A percentile compares a stretch with the other conserved stretches of the same genome.
These are phyloP conservation scores for Andrena chrysosceles DNA, from an alignment of 2,888 invertebrate species.

Conservation along the genomic window DNA sequence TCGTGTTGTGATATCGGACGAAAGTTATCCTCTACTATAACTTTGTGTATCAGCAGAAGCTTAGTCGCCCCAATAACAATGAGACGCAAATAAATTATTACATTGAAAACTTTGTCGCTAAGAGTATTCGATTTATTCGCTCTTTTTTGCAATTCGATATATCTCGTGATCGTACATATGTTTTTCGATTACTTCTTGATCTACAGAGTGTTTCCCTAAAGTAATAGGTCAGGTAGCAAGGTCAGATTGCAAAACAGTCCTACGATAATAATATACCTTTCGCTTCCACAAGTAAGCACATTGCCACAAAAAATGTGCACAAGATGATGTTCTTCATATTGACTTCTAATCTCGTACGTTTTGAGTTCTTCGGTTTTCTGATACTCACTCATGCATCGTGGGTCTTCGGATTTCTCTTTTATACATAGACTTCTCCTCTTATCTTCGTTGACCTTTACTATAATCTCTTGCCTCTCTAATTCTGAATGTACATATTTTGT, in stretches of 20 bases:
- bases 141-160: slow-evolving; percentile 1
- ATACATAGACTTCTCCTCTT: slow-evolving; percentile 6
- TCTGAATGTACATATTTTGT: background rate
- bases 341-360: background rate
- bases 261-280: slow-evolving; percentile 47
- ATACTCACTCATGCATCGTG: background rate
- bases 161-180: background rate
- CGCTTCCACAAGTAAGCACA: slow-evolving; percentile 26
- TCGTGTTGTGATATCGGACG: background rate
- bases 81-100: too few relatives aligned
- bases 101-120: slow-evolving; percentile 8
- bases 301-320: slow-evolving; percentile 28
- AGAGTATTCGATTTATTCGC: background rate
- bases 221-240: background rate
- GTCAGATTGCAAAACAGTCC: background rate
- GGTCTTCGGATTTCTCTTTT: slow-evolving; percentile 15
- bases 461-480: background rate
- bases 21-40: too few relatives aligned
- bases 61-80: too few relatives aligned
- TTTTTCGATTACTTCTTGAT: background rate
- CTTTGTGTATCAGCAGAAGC: too few relatives aligned
- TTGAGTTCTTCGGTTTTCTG: background rate
- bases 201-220: too few relatives aligned
- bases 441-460: slow-evolving; percentile 31
- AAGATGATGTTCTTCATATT: slow-evolving; percentile 49